Evolutionary conservation across 1,140 invertebrate genomes (phyloP).

Genomic region (Atopsyche davidsoni): DNA sequence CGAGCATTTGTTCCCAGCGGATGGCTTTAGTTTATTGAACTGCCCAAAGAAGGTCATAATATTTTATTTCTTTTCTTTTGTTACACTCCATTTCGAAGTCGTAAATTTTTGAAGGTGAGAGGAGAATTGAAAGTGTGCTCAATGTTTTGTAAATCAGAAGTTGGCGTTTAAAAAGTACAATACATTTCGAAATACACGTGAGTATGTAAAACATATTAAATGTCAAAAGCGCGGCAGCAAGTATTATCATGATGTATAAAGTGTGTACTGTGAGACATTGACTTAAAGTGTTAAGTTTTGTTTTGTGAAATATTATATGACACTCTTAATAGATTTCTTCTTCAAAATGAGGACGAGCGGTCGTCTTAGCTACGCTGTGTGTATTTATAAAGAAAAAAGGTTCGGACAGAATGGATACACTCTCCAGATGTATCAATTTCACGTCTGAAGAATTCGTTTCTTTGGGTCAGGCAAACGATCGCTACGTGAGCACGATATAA

Average conservation of each 20-base stretch:
- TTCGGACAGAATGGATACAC: too few relatives aligned
- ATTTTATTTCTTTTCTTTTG: conserved; percentile 20
- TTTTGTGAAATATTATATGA: too few relatives aligned
- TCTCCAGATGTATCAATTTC: conserved; percentile 27
- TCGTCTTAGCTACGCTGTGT: conserved; percentile 13
- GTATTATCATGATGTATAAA: conserved; percentile 2
- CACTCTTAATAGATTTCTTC: too few relatives aligned
- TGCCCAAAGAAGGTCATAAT: conserved; percentile 22
- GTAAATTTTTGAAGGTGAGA: conserved; percentile 18
- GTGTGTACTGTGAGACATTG: background rate
- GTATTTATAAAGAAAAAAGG: conserved; percentile 23
- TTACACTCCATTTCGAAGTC: conserved; percentile 13
- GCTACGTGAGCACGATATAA: conserved; percentile 26
- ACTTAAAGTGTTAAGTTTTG: too few relatives aligned
- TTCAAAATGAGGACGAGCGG: conserved; percentile 4
- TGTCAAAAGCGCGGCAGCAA: background rate
- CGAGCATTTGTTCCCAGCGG: conserved; percentile 19
- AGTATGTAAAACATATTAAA: too few relatives aligned
- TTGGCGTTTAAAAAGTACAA: too few relatives aligned
- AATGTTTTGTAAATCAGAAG: too few relatives aligned
- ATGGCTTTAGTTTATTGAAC: conserved; percentile 19
- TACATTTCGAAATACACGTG: too few relatives aligned
- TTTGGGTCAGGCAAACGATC: conserved; percentile 28
- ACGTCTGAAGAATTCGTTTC: conserved; percentile 27
- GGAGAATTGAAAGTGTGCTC: too few relatives aligned